A percentile compares a stretch with the other conserved stretches of the same genome.
Conservation (phyloP, 2,888 invertebrate genomes). For the Brassicogethes aeneus region DNA sequence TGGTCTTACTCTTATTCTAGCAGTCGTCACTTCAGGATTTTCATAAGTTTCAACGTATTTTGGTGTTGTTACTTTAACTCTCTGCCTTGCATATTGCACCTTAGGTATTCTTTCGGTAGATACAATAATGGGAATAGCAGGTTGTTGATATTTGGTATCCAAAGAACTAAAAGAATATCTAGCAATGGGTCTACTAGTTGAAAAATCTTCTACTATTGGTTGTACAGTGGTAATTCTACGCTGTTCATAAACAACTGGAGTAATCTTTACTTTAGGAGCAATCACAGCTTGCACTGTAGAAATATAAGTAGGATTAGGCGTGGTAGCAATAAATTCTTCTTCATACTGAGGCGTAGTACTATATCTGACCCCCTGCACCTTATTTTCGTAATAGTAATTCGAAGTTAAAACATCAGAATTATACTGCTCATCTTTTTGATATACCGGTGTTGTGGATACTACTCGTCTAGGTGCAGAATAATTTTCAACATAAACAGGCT, state of each 20-base stretch:
- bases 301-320: constrained; percentile 35
- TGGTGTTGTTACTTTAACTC: constrained; percentile 3
- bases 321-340: constrained; percentile 13
- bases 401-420: constrained; percentile 8
- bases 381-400: constrained; percentile 5
- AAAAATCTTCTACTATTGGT: constrained; percentile 10
- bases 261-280: constrained; percentile 11
- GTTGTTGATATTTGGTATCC: constrained; percentile 19
- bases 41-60: constrained; percentile 9
- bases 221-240: constrained; percentile 6
- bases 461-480: constrained; percentile 4
- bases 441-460: constrained; percentile 5
- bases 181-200: constrained; percentile 22
- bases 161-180: constrained; percentile 25
- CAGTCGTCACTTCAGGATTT: constrained; percentile 1
- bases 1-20: constrained; percentile 7
- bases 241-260: constrained; percentile 1
- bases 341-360: constrained; percentile 6
- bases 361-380: constrained; percentile 6
- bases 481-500: constrained; percentile 7
- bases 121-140: neutral
- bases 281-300: constrained; percentile 36
- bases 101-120: constrained; percentile 4
- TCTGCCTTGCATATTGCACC: neutral
- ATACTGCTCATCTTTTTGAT: constrained; percentile 6